phyloP scores from a whole-genome alignment of 2,113 vertebrate genomes.

The Poeciliopsis prolifica region DNA sequence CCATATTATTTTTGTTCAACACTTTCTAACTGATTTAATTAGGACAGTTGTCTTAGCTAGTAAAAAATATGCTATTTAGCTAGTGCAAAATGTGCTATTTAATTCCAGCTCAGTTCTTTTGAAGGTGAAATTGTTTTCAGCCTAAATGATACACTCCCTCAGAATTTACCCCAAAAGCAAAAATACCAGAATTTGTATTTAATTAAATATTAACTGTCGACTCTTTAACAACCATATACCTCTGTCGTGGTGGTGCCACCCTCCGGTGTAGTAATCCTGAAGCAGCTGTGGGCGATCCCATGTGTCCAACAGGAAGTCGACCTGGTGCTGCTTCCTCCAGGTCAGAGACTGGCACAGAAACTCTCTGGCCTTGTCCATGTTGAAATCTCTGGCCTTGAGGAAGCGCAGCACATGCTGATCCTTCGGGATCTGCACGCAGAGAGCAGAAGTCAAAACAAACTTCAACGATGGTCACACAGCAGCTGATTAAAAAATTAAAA shows the following conservation, averaged over 20 bases:
- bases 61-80: not conserved
- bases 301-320: slow-evolving; percentile 92
- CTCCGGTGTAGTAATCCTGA: slow-evolving; percentile 90
- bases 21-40: not conserved
- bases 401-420: slow-evolving; percentile 96
- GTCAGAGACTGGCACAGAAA: slow-evolving; percentile 92
- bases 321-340: slow-evolving; percentile 95
- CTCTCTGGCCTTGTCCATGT: slow-evolving; percentile 92
- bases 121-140: slow-evolving; percentile 23
- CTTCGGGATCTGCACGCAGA: slow-evolving; percentile 87
- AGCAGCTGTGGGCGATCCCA: slow-evolving; percentile 91
- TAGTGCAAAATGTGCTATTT: not conserved
- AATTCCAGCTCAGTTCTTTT: not conserved
- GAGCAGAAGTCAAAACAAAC: not conserved
- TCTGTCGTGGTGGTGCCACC: slow-evolving; percentile 97
- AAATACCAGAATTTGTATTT: not conserved
- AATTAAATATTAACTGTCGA: slow-evolving; percentile 6
- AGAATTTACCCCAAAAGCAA: not conserved
- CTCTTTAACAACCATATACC: slow-evolving; percentile 71
- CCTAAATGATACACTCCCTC: slow-evolving; percentile 33
- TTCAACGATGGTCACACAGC: not conserved
- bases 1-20: too few species aligned
- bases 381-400: slow-evolving; percentile 92
- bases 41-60: not conserved
- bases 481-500: not conserved